Evolutionary conservation across 2,888 invertebrate species (phyloP), one percentile per base, ranked within the genome.

Genomic region (Protula sp.): DNA sequence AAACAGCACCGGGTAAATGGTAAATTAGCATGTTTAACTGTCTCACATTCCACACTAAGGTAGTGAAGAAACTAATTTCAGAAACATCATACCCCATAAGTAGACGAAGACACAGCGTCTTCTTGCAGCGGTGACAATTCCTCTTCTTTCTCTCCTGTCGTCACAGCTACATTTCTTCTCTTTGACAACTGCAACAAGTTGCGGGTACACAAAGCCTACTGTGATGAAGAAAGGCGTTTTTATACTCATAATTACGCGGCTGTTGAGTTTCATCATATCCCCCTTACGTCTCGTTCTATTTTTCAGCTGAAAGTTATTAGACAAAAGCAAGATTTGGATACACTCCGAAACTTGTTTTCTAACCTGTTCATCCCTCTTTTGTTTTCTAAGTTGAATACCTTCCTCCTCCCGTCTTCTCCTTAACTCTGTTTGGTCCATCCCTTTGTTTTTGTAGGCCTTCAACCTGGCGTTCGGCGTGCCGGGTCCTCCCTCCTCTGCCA

Each of bases 371-470:
- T 97, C 97, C 64, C 95, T 84, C 82, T 95, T 95, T 74, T 93
- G 93, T 85, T 97, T 97, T 57, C 97, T 84, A 54, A 98, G 84
- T 77, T 97, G 95, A 30, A 98, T 91, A 29, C 95, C 95, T 81
- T 95, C 95, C 75, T 98, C 97, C 81, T 97, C 97, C 48, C 97
- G 85, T 47, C 95, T 85, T 57, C 95, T 87, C 54, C 97, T 86
- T 72, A 95, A 84, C 82, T 97, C 95, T 69, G 94, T 90, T 2
- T 92, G 90, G 82, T 94, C 94, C 70, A 94, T 83, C 1, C 91
- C 93, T 66, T 88, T 87, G 48, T 94, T 94, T 87, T 97, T 95
- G 81, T 95, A 97, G 73, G 93, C 89, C 65, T 76, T 78, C n/a
- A 79, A 64, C 56, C 79, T 71, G 64, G 73, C 71, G 66, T 71